phyloP scores from a whole-genome alignment of 2,797 vertebrate species.

The Todus mexicanus region DNA sequence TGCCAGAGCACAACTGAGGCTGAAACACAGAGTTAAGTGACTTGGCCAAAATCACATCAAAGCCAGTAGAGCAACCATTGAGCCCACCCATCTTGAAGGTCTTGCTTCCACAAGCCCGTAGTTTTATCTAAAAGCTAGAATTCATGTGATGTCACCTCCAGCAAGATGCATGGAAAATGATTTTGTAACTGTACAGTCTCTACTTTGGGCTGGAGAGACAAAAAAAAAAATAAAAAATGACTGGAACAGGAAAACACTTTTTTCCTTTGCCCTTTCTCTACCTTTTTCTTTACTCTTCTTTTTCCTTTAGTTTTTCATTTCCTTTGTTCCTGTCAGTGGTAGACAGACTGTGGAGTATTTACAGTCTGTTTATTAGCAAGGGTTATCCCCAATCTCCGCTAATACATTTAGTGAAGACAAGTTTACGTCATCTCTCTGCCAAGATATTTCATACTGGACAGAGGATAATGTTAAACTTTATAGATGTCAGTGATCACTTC shows the following conservation, averaged over 20 bases:
- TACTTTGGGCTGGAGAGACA: background rate
- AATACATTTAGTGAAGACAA: background rate
- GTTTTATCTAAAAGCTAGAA: background rate
- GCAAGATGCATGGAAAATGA: background rate
- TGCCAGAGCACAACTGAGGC: background rate
- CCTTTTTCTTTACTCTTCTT: background rate
- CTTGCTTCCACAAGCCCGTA: background rate
- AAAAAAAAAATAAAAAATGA: background rate
- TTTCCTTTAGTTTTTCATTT: background rate
- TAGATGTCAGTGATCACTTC: slow-evolving; percentile 3
- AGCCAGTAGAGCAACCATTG: background rate
- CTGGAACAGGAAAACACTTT: background rate
- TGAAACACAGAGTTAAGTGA: background rate
- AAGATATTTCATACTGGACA: background rate
- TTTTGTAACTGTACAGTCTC: background rate
- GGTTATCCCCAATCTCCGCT: background rate
- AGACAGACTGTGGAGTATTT: background rate
- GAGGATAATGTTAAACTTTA: slow-evolving; percentile 11
- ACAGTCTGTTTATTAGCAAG: background rate
- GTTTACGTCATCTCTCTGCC: slow-evolving; percentile 11
- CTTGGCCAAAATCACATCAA: background rate
- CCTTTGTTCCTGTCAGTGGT: background rate
- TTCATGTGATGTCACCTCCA: background rate
- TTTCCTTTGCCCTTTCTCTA: background rate
- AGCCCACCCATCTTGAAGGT: background rate